phyloP scores from a whole-genome alignment of 2,797 vertebrate genomes.

The Lepilemur ruficaudatus region DNA sequence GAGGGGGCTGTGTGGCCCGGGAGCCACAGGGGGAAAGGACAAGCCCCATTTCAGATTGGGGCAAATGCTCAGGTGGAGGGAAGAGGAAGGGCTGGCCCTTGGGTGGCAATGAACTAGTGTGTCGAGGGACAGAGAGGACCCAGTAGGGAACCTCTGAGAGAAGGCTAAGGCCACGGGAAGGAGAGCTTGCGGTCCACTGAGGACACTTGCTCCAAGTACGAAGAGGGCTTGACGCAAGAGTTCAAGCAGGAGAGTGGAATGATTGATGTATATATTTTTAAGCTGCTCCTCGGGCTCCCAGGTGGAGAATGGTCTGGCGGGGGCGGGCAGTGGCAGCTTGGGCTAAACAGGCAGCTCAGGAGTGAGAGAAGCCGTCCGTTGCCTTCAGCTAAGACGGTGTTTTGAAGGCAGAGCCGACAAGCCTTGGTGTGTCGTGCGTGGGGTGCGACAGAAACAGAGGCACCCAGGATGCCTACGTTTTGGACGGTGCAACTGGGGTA shows the following conservation, averaged over 20 bases:
- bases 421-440: not conserved
- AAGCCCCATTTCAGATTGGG: not conserved
- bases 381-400: not conserved
- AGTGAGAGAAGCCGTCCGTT: fast-evolving
- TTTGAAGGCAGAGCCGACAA: not conserved
- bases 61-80: fast-evolving
- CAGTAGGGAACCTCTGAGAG: not conserved
- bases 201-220: not conserved
- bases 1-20: not conserved
- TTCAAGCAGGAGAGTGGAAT: not conserved
- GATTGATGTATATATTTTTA: not conserved
- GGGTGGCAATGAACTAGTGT: not conserved
- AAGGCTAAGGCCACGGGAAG: not conserved
- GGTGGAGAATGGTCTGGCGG: not conserved
- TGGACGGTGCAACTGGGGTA: too few species aligned
- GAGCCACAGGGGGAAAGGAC: not conserved
- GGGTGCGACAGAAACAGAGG: not conserved
- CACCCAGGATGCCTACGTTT: not conserved
- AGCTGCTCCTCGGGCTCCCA: not conserved
- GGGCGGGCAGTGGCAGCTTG: fast-evolving
- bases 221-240: too few species aligned
- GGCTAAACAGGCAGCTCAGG: too few species aligned
- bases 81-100: not conserved
- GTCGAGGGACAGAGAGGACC: not conserved
- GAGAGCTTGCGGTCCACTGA: not conserved